phyloP scores from a whole-genome alignment of 2,888 invertebrate genomes.

The Thecocarcelia acutangulata region DNA sequence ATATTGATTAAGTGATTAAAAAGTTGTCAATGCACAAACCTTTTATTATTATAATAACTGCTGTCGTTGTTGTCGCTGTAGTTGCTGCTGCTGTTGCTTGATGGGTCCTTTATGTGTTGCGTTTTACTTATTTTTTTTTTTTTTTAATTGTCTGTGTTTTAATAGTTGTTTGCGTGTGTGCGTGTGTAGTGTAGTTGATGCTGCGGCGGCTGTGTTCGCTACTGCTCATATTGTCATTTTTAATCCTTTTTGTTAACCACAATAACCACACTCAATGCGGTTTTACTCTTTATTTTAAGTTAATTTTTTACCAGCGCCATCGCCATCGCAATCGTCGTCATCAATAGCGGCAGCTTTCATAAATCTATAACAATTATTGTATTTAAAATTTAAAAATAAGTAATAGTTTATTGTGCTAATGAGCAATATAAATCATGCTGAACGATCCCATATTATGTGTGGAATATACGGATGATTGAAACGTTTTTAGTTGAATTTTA shows the following conservation, averaged over 20 bases:
- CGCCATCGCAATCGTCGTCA: conserved; percentile 34
- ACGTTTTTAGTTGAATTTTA: no score
- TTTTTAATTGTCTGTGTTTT: conserved; percentile 18
- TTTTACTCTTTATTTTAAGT: conserved; percentile 71
- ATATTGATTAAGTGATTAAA: conserved; percentile 81
- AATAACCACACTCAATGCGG: conserved; percentile 73
- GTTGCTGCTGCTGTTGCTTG: conserved; percentile 42
- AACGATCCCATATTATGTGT: no score
- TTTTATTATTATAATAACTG: conserved; percentile 60
- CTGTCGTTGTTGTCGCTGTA: conserved; percentile 44
- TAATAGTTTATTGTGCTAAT: conserved; percentile 5
- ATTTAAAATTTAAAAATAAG: conserved; percentile 54
- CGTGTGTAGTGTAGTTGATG: conserved; percentile 33
- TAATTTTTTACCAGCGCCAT: conserved; percentile 63
- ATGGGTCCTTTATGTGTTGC: conserved; percentile 39
- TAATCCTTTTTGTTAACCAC: conserved; percentile 73
- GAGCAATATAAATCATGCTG: not conserved
- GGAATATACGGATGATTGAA: no score
- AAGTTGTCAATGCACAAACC: conserved; percentile 78
- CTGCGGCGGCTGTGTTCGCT: conserved; percentile 60
- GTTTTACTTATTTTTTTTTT: conserved; percentile 16
- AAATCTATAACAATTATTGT: conserved; percentile 61
- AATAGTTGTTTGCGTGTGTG: conserved; percentile 39
- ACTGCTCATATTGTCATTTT: conserved; percentile 71
- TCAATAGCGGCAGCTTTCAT: conserved; percentile 27